A percentile compares a stretch with the other conserved stretches of the same genome.
Evolutionary conservation across 2,113 vertebrate species (phyloP).

Genomic region (Probosciger aterrimus): DNA sequence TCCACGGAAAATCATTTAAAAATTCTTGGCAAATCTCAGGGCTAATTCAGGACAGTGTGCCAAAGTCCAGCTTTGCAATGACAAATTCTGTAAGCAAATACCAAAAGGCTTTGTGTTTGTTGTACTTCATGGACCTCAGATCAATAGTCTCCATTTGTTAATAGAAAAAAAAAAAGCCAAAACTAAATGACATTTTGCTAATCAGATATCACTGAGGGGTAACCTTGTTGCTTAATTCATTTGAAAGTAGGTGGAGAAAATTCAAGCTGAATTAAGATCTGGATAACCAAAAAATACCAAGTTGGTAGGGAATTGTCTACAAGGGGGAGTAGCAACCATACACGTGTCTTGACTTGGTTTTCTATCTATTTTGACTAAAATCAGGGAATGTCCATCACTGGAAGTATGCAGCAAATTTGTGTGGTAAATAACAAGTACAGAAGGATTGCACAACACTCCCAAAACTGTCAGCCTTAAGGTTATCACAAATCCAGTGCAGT

Average conservation of each 20-base stretch:
- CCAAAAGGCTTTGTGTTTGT: background rate
- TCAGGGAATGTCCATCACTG: background rate
- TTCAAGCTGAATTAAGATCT: background rate
- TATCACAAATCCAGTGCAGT: background rate
- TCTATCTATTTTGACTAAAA: background rate
- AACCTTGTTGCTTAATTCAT: background rate
- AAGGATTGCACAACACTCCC: background rate
- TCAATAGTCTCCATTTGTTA: background rate
- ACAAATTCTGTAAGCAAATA: background rate
- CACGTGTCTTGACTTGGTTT: background rate
- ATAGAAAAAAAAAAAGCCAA: background rate
- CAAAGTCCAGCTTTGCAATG: conserved; percentile 12
- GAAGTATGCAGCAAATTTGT: background rate
- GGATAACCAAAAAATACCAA: background rate
- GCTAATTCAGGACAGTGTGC: background rate
- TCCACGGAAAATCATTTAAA: background rate
- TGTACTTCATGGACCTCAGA: background rate
- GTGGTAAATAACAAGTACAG: background rate
- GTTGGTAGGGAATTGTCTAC: background rate
- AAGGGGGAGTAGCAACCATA: background rate
- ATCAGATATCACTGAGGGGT: background rate
- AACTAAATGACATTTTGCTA: background rate
- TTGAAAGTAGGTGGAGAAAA: background rate
- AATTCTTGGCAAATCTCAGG: background rate
- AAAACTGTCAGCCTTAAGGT: background rate